Conservation (phyloP, 1,140 invertebrate genomes). For the Portunus trituberculatus region DNA sequence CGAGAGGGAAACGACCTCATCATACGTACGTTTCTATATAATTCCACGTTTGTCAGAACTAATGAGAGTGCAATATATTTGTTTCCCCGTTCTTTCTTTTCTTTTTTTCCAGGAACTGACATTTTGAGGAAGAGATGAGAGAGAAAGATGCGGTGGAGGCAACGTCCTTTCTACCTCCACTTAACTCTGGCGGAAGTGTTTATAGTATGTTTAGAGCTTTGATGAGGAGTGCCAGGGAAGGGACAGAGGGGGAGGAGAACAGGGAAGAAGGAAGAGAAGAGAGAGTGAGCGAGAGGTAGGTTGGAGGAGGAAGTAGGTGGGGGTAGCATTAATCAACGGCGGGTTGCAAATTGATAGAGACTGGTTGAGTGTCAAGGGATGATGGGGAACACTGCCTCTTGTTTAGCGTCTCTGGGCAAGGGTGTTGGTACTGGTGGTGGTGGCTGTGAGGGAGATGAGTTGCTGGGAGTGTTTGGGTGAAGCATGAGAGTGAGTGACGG, state of each 20-base stretch:
- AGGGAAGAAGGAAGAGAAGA: background rate
- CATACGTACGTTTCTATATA: no score
- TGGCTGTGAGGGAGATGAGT: background rate
- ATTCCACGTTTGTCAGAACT: no score
- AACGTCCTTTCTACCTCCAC: no score
- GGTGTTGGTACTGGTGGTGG: slow-evolving; percentile 1
- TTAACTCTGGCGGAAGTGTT: background rate
- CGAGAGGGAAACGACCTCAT: no score
- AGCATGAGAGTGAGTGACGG: background rate
- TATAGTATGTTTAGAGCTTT: background rate
- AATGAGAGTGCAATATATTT: background rate
- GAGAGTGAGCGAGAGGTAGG: background rate
- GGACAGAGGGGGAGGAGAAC: background rate
- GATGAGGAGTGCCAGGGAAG: background rate
- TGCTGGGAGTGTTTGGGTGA: background rate
- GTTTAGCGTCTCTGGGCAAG: background rate
- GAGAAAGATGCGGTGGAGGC: background rate
- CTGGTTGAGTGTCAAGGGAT: no score
- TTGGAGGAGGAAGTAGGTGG: background rate
- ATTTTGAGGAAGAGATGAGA: background rate
- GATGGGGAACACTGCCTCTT: no score
- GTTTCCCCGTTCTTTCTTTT: background rate
- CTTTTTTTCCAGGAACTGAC: background rate
- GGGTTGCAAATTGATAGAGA: no score
- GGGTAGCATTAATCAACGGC: background rate